Percentiles rank a stretch among this genome's conserved stretches.
phyloP scores from a whole-genome alignment of 2,797 vertebrate species.

The Sylvia borin region DNA sequence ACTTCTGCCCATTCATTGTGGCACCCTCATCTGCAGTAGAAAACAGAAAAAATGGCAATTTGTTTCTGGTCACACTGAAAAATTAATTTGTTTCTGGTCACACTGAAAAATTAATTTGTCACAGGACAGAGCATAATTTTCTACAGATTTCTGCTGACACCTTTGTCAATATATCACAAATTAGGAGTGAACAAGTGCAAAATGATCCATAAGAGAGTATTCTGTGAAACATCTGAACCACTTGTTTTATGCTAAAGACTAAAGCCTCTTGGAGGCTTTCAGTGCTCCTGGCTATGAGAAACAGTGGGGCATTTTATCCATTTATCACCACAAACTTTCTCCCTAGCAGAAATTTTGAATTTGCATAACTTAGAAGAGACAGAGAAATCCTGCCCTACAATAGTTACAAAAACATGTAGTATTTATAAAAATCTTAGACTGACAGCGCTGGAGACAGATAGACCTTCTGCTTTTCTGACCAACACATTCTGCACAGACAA shows the following conservation, averaged over 20 bases:
- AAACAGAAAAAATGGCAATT: background rate
- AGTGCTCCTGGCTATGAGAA: background rate
- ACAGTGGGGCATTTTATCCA: background rate
- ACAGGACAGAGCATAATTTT: background rate
- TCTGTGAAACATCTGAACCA: background rate
- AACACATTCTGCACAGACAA: background rate
- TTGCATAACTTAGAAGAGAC: background rate
- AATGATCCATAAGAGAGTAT: background rate
- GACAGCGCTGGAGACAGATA: background rate
- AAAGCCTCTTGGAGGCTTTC: background rate
- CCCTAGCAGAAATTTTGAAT: background rate
- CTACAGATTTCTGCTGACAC: background rate
- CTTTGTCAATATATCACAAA: background rate
- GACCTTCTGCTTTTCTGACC: background rate
- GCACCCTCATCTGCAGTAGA: background rate
- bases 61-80: background rate
- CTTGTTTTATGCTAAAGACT: background rate
- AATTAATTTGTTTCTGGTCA: background rate
- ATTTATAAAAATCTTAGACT: background rate
- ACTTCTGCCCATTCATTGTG: accelerated
- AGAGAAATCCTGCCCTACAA: background rate
- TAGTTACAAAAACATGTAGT: background rate
- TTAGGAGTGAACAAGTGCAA: background rate
- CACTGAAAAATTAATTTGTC: background rate
- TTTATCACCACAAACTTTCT: background rate